phyloP scores from a whole-genome alignment of 1,140 invertebrate species.

The Caenorhabditis tropicalis region DNA sequence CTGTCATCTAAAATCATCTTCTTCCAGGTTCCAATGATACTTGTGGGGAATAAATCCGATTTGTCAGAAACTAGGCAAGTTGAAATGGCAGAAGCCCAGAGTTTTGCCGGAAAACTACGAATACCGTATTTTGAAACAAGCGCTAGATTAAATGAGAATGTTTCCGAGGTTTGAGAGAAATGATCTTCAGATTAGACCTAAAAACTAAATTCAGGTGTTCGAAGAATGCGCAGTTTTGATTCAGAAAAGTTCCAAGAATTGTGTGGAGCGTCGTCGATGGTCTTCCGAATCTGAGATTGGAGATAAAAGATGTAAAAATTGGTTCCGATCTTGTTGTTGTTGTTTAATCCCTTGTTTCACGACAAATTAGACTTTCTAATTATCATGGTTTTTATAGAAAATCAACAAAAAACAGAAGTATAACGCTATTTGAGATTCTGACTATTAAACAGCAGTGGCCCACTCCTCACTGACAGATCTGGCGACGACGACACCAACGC shows the following conservation, averaged over 20 bases:
- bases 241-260: not conserved
- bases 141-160: slow-evolving; percentile 13
- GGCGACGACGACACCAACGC: slow-evolving; percentile 46
- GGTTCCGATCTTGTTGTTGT: slow-evolving; percentile 24
- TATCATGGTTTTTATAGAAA: not conserved
- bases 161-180: not conserved
- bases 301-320: slow-evolving; percentile 45
- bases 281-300: slow-evolving; percentile 11
- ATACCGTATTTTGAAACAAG: slow-evolving; percentile 6
- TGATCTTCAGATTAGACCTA: too few species aligned
- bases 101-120: not conserved
- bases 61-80: not conserved
- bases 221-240: slow-evolving; percentile 1
- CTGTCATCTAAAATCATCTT: not conserved
- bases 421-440: not conserved
- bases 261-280: not conserved
- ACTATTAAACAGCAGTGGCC: slow-evolving; percentile 30
- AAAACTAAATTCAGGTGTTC: not conserved
- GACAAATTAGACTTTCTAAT: not conserved
- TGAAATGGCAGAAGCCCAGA: not conserved
- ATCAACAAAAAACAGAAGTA: slow-evolving; percentile 28
- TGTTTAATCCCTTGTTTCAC: not conserved
- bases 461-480: slow-evolving; percentile 53
- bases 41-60: slow-evolving; percentile 18
- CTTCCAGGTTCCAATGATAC: not conserved